phyloP scores from a whole-genome alignment of 2,888 invertebrate species.

The Sinohyriopsis cumingii region DNA sequence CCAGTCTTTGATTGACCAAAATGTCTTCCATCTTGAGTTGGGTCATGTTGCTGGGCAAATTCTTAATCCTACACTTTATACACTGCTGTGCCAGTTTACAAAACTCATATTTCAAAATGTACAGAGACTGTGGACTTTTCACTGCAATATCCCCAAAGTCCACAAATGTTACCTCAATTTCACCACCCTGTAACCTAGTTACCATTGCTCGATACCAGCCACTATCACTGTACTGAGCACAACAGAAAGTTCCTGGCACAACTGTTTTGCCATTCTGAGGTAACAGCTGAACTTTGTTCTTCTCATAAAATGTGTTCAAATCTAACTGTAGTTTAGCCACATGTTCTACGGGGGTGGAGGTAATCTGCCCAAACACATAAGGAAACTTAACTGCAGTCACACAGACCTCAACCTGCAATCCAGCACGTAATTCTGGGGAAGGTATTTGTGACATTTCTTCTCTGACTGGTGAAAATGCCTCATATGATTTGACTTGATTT shows the following conservation, averaged over 20 bases:
- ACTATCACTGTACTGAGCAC: slow-evolving; percentile 45
- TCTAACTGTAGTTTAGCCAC: slow-evolving; percentile 40
- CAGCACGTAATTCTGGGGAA: slow-evolving; percentile 30
- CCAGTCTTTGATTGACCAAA: slow-evolving; percentile 39
- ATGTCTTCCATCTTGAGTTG: slow-evolving; percentile 26
- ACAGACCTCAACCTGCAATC: slow-evolving; percentile 31
- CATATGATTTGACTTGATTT: not conserved
- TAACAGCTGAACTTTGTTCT: slow-evolving; percentile 15
- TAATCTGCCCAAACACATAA: slow-evolving; percentile 41
- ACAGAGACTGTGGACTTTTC: slow-evolving; percentile 25
- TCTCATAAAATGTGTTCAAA: slow-evolving; percentile 35
- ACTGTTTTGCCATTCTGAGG: slow-evolving; percentile 3
- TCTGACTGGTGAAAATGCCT: not conserved
- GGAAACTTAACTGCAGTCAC: slow-evolving; percentile 39
- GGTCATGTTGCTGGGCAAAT: slow-evolving; percentile 19
- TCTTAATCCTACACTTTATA: slow-evolving; percentile 35
- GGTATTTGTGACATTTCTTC: slow-evolving; percentile 16
- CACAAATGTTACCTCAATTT: slow-evolving; percentile 37
- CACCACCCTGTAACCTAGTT: slow-evolving; percentile 20
- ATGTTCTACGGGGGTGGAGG: slow-evolving; percentile 37
- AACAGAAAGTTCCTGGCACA: slow-evolving; percentile 35
- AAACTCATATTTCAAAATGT: slow-evolving; percentile 28
- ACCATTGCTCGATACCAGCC: slow-evolving; percentile 48
- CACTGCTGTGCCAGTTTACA: slow-evolving; percentile 43
- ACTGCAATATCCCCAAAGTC: slow-evolving; percentile 45